Base-by-base conservation (phyloP, 1,140 invertebrate species). In the Hycleus phaleratus region DNA sequence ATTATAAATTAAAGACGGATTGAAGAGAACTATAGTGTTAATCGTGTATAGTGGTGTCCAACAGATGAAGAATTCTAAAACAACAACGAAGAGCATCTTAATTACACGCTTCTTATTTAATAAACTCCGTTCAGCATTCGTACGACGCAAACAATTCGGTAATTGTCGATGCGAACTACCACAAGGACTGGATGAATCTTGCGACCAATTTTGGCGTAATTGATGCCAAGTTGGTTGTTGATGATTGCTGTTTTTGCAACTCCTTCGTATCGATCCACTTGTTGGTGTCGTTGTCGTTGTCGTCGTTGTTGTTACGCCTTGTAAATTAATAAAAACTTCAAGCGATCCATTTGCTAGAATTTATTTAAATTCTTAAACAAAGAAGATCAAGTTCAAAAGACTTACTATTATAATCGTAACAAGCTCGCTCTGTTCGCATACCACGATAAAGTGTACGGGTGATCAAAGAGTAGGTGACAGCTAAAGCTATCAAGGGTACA, bases 41-140 rank as follows among this genome's bases (percentile, higher is more conserved):
- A 88, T 74, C 18, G 82, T 74, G 64, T 85, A 87, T 0, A 87
- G 70, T 0, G 87, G 87, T 6, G 85, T 86, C 86, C 86, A 89
- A 68, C 85, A 88, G 38, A 87, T 76, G 71, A 89, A 89, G 71
- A 88, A 89, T 63, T 88, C 84, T 6, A 86, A 65, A 7, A 89
- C 85, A 3, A 89, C 79, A 3, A 85, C 84, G 62, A 85, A 88
- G 62, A 72, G 47, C 70, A 72, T 72, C 67, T 78, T 74, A 59
- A 73, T 73, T 64, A 77, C 68, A 68, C 75, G 77, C 74, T 67
- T 70, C 62, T 73, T 78, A 59, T 77, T 78, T 59, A 73, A 69
- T 52, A 78, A 56, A 57, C 73, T 78, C 51, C 77, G 71, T 60
- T 70, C 75, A 42, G 75, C 74, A 54, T 78, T 78, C 5, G 77